Conservation (phyloP, 2,888 invertebrate genomes). For the Platypus cylindrus region DNA sequence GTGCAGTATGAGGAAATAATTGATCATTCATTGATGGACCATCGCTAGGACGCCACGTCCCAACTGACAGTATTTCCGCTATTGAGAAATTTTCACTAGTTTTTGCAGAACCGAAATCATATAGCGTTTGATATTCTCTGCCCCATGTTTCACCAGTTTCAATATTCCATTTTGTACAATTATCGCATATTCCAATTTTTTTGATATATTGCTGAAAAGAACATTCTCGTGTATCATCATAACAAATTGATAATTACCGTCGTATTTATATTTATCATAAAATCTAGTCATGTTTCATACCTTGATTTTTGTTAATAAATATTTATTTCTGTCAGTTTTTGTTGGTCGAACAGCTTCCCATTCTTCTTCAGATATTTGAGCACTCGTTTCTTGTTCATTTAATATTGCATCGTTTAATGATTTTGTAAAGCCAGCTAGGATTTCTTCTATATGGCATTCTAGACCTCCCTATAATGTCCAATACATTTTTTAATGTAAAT, state of each 20-base stretch:
- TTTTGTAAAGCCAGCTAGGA: constrained; percentile 52
- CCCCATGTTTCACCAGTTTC: constrained; percentile 49
- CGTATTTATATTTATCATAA: too few relatives aligned
- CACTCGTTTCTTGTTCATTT: constrained; percentile 58
- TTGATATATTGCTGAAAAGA: constrained; percentile 30
- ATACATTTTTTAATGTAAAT: not conserved
- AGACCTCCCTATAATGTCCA: constrained; percentile 43
- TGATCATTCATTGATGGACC: constrained; percentile 55
- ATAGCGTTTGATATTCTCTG: constrained; percentile 24
- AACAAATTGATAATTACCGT: too few relatives aligned
- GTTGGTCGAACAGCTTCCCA: constrained; percentile 68
- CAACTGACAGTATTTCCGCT: constrained; percentile 42
- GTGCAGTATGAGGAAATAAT: constrained; percentile 65
- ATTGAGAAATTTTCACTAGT: constrained; percentile 7
- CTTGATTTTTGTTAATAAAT: constrained; percentile 53
- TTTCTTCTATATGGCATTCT: constrained; percentile 55
- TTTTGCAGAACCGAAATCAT: constrained; percentile 12
- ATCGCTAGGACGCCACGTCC: constrained; percentile 60
- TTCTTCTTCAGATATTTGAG: constrained; percentile 71
- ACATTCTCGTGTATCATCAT: too few relatives aligned
- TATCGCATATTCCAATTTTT: constrained; percentile 36
- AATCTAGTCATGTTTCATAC: too few relatives aligned
- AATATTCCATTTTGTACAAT: constrained; percentile 45
- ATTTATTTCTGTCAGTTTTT: constrained; percentile 51
- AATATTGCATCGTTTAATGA: constrained; percentile 54